Evolutionary conservation across 2,113 vertebrate species (phyloP).

Genomic region (Nyctibius bracteatus): DNA sequence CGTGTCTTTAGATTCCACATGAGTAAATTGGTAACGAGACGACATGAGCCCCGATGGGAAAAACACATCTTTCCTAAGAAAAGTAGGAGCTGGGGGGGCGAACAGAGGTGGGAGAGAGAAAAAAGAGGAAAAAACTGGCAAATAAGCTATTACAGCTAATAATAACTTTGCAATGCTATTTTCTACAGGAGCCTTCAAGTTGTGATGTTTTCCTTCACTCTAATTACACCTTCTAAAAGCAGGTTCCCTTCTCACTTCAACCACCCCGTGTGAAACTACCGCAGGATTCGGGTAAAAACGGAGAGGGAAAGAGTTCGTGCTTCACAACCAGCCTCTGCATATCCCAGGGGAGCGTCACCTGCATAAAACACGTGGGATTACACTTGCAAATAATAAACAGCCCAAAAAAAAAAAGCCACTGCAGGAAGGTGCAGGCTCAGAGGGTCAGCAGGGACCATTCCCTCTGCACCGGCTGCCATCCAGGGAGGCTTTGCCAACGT

Average conservation of each 20-base stretch:
- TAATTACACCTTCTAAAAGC: conserved; percentile 43
- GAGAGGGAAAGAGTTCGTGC: background rate
- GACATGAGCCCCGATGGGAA: background rate
- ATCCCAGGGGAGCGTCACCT: conserved; percentile 24
- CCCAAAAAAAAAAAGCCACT: background rate
- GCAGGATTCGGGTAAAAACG: background rate
- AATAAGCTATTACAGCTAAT: conserved; percentile 41
- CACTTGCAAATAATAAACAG: background rate
- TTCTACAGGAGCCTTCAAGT: conserved; percentile 46
- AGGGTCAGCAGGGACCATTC: background rate
- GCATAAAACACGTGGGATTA: background rate
- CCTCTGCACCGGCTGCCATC: background rate
- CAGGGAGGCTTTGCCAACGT: background rate
- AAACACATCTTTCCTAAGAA: conserved; percentile 35
- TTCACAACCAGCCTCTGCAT: conserved; percentile 1
- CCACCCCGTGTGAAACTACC: background rate
- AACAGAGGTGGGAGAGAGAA: background rate
- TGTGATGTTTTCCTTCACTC: conserved; percentile 39
- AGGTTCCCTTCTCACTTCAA: conserved; percentile 48
- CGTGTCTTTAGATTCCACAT: conserved; percentile 47
- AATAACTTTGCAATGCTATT: conserved; percentile 29
- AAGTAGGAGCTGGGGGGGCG: background rate
- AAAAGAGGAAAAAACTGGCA: background rate
- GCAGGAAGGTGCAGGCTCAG: background rate
- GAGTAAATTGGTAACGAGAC: conserved; percentile 58